These are phyloP conservation scores for Phalanger gymnotis DNA, from an alignment of 2,797 vertebrate species.

Conservation along the genomic window DNA sequence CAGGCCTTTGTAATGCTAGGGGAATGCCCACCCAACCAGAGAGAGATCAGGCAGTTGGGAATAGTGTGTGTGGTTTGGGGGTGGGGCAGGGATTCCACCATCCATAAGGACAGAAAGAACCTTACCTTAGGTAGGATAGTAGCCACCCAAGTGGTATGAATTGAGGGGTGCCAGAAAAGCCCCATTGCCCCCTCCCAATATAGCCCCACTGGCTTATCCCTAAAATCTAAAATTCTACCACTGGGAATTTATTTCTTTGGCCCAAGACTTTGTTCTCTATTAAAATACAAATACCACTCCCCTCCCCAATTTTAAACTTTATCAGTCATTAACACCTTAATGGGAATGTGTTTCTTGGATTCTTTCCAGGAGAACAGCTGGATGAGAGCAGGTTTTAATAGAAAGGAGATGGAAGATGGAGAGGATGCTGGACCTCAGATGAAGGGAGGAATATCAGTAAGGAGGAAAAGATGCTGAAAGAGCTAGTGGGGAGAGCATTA, in stretches of 20 bases:
- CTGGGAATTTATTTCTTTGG: conserved; percentile 17
- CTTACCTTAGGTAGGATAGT: neutral
- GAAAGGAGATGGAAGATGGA: neutral
- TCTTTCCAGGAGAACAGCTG: neutral
- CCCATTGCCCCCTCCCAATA: neutral
- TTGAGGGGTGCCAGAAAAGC: neutral
- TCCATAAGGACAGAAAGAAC: neutral
- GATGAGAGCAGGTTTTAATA: neutral
- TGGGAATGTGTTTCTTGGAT: conserved; percentile 17
- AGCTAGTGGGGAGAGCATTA: neutral
- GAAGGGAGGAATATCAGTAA: neutral
- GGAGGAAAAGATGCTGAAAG: neutral
- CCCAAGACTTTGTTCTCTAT: neutral
- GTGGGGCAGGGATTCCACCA: neutral
- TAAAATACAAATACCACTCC: neutral
- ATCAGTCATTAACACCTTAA: neutral
- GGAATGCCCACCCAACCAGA: neutral
- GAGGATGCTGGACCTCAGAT: neutral
- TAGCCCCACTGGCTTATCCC: neutral
- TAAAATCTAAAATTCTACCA: neutral
- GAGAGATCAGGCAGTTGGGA: neutral
- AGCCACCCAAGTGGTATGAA: neutral
- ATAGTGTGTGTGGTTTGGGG: neutral
- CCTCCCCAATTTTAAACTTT: neutral
- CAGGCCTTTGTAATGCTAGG: conserved; percentile 59